Conservation (phyloP, 2,888 invertebrate genomes). For the Myopa tessellatipennis region DNA sequence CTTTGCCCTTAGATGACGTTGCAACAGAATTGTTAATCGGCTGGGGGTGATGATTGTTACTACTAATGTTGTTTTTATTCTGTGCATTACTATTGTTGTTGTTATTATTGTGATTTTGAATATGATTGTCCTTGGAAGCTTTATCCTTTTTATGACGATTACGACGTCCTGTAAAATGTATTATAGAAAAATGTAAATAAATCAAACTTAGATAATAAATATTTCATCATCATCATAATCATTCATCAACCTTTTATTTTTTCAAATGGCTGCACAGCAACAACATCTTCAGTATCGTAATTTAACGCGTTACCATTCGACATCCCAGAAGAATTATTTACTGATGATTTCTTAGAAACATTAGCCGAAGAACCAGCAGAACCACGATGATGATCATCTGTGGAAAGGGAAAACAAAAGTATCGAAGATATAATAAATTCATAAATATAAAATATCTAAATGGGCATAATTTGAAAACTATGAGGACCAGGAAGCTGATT, state of each 20-base stretch:
- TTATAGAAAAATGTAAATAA: not conserved
- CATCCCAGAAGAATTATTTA: slow-evolving; percentile 44
- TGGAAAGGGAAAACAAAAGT: not conserved
- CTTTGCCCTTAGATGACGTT: not conserved
- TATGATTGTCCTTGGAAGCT: slow-evolving; percentile 68
- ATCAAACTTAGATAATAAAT: not conserved
- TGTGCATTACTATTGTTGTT: slow-evolving; percentile 46
- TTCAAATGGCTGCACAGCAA: slow-evolving; percentile 60
- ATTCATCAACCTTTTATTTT: slow-evolving; percentile 59
- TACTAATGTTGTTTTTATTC: slow-evolving; percentile 46
- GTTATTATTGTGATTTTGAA: slow-evolving; percentile 54
- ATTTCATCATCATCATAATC: not conserved
- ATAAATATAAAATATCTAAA: too few relatives aligned
- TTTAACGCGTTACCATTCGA: slow-evolving; percentile 63
- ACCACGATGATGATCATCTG: slow-evolving; percentile 45
- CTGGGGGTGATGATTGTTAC: slow-evolving; percentile 46
- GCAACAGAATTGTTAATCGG: slow-evolving; percentile 34
- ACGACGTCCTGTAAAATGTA: slow-evolving; percentile 59
- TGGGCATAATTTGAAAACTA: not conserved
- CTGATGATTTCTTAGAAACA: slow-evolving; percentile 44
- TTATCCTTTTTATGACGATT: slow-evolving; percentile 67
- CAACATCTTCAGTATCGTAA: slow-evolving; percentile 61
- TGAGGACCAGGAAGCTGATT: not conserved
- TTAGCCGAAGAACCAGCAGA: slow-evolving; percentile 47
- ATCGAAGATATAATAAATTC: not conserved